A percentile compares a stretch with the other conserved stretches of the same genome.
These are phyloP conservation scores for Tragelaphus strepsiceros DNA, from an alignment of 2,113 vertebrate genomes.

Conservation along the genomic window DNA sequence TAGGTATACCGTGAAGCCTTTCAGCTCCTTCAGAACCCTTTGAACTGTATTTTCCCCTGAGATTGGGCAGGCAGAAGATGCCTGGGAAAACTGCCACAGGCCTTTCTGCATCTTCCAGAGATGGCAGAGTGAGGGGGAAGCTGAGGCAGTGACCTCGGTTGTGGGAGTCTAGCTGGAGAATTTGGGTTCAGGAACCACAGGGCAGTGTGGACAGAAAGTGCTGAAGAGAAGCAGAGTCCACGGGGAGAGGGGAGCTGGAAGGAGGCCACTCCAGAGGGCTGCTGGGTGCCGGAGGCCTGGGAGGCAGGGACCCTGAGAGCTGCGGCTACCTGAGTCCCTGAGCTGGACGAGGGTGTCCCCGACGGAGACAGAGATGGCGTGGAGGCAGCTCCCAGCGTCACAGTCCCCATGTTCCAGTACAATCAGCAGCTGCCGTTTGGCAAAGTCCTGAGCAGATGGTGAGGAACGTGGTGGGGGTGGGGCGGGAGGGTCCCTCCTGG, in stretches of 20 bases:
- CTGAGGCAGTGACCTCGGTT: background rate
- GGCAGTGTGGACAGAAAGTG: background rate
- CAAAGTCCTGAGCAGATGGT: constrained; percentile 81
- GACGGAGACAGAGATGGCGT: constrained; percentile 79
- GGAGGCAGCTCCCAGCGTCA: constrained; percentile 78
- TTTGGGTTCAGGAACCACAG: background rate
- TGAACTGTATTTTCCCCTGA: background rate
- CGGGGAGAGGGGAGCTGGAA: background rate
- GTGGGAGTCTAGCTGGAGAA: background rate
- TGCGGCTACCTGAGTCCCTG: constrained; percentile 81
- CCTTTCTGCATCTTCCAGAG: background rate
- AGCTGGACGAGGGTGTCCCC: constrained; percentile 80
- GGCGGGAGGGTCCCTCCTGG: background rate
- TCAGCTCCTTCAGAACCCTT: background rate
- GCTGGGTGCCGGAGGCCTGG: background rate
- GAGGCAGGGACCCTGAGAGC: background rate
- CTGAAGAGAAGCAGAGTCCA: background rate
- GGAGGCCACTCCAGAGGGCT: background rate
- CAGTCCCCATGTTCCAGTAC: constrained; percentile 71
- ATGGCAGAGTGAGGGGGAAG: no score
- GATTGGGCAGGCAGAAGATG: background rate
- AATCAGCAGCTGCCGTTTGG: constrained; percentile 83
- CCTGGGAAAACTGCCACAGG: background rate
- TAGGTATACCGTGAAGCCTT: no score
- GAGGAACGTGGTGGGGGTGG: rapidly evolving